Evolutionary conservation across 2,797 vertebrate species (phyloP), one percentile per base, ranked within the genome.

Genomic region (Rhyacichthys aspro): DNA sequence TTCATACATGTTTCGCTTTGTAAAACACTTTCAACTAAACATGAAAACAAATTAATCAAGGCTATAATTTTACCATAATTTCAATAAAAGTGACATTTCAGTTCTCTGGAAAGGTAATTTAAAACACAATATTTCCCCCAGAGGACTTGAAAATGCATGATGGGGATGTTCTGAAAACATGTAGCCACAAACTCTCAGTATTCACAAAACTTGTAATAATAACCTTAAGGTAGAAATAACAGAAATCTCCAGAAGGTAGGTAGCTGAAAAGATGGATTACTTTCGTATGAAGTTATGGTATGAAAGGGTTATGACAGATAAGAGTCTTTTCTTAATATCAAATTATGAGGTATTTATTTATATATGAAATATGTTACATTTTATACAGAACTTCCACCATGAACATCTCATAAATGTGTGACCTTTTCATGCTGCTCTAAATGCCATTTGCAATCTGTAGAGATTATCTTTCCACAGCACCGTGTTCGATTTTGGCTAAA

Each of bases 341-440:
- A 28, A 28, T 28, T 53, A 37, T 14, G 18, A 28, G 23, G 23
- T 28, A 28, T 28, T 6, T 52, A 17, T 38, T 2, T 38, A 38
- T 38, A 38, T 1, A 14, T 23, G 39, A 49, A 16, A 17, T 33
- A 36, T 49, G 32, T 10, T 1, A 10, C 3, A 16, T 17, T 16
- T 50, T 37, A 23, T 14, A 37, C 48, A 5, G 15, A 18, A 39
- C 17, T 53, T 53, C 37, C 37, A 41, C 50, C 5, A 37, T 10
- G 36, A 36, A 23, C 15, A 53, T n/a, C 12, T 19, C 14, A 53
- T 53, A 53, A 53, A n/a, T 11, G 1, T 12, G 39, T 53, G 50
- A 53, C 50, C 50, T 53, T 53, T 53, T 36, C 11, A 3, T 53
- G 37, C 37, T 39, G 36, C 36, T 53, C 17, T 53, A 53, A 53